These are phyloP conservation scores for Aquila chrysaetos DNA, from an alignment of 2,797 vertebrate species.

Conservation along the genomic window DNA sequence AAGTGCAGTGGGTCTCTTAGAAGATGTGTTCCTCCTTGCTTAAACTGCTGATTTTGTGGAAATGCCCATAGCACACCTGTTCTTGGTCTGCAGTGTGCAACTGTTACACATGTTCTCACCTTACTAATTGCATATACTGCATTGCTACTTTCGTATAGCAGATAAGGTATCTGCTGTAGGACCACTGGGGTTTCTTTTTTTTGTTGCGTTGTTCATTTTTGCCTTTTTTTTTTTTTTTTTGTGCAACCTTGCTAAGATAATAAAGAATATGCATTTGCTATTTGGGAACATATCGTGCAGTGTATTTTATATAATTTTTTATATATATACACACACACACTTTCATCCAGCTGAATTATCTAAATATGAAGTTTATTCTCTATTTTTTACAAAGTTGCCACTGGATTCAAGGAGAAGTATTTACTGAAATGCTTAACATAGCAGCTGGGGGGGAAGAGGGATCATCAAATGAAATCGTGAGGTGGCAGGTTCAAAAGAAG, in stretches of 20 bases:
- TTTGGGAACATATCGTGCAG: neutral
- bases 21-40: neutral
- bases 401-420: neutral
- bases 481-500: neutral
- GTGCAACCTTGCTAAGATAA: neutral
- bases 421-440: neutral
- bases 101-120: neutral
- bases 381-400: neutral
- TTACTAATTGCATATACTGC: neutral
- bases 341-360: neutral
- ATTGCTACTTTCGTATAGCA: neutral
- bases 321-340: neutral
- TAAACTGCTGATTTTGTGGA: neutral
- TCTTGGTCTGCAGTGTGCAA: neutral
- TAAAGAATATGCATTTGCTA: neutral
- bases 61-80: accelerated
- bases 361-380: neutral
- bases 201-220: neutral
- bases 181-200: neutral
- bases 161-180: neutral
- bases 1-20: neutral
- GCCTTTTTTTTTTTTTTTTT: too few relatives aligned
- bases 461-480: neutral
- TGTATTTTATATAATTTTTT: neutral
- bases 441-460: neutral